These are phyloP conservation scores for Pseudochirops cupreus DNA, from an alignment of 2,797 vertebrate species.

Conservation along the genomic window DNA sequence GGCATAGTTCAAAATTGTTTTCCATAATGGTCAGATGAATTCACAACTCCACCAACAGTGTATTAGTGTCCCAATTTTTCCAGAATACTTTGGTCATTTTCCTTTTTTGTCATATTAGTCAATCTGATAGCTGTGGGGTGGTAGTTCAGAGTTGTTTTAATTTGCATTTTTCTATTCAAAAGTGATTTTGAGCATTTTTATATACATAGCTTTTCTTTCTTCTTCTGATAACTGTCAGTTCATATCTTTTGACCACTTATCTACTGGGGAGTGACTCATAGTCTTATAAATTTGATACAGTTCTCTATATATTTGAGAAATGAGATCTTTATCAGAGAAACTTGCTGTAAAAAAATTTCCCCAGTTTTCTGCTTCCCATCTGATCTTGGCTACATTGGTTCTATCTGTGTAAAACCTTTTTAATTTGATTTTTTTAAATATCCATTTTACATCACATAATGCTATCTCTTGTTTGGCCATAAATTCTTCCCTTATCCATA, in stretches of 20 bases:
- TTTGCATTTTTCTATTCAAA: not conserved
- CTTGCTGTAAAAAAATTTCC: not conserved
- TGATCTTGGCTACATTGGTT: not conserved
- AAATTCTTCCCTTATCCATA: not conserved
- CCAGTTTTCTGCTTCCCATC: not conserved
- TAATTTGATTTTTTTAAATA: not conserved
- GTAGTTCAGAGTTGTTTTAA: not conserved
- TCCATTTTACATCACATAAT: not conserved
- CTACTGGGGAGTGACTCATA: not conserved
- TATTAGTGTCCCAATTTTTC: not conserved
- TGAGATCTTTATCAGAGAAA: not conserved
- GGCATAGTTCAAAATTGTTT: not conserved
- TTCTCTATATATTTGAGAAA: not conserved
- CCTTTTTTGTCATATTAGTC: not conserved
- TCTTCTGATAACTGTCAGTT: not conserved
- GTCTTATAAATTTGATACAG: not conserved
- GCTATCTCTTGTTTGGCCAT: not conserved
- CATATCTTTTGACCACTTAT: not conserved
- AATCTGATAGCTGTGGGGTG: not conserved
- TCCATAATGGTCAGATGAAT: not conserved
- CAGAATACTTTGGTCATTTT: not conserved
- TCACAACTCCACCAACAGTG: not conserved
- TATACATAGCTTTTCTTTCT: not conserved
- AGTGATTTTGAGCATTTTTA: not conserved
- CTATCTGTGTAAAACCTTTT: not conserved